Evolutionary conservation across 37 sponge, comb jelly and placozoan species (phyloP).

Genomic region (Chondrosia reniformis): DNA sequence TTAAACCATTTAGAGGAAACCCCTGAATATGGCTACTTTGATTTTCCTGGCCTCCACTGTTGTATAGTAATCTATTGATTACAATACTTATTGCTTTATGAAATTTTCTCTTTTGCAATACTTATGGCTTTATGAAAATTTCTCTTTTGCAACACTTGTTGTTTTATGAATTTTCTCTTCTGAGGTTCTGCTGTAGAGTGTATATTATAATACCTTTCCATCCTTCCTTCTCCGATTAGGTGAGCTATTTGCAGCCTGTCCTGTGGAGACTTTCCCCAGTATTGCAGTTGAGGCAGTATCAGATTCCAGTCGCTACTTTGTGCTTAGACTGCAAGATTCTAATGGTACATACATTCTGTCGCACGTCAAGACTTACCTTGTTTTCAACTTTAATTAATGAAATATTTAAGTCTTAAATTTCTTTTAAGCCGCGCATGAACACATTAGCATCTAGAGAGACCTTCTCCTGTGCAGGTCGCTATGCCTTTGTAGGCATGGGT

Average conservation of each 20-base stretch:
- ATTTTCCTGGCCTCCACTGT: too few relatives aligned
- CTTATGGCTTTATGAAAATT: too few relatives aligned
- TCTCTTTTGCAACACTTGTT: too few relatives aligned
- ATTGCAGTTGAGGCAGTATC: constrained; percentile 86
- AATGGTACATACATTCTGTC: constrained; percentile 29
- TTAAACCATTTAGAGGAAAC: too few relatives aligned
- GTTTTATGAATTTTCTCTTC: too few relatives aligned
- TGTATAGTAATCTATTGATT: too few relatives aligned
- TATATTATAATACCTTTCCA: too few relatives aligned
- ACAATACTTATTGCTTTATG: too few relatives aligned
- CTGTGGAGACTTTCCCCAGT: constrained; percentile 85
- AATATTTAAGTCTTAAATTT: neutral
- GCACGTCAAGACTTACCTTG: neutral
- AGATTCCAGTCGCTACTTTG: constrained; percentile 95
- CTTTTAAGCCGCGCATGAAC: neutral
- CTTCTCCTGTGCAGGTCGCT: constrained; percentile 32
- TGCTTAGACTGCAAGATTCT: constrained; percentile 67
- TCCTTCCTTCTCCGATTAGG: constrained; percentile 53
- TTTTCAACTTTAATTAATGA: neutral
- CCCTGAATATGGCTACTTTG: too few relatives aligned
- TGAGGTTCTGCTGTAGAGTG: too few relatives aligned
- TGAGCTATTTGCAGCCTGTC: constrained; percentile 93
- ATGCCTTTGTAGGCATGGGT: constrained; percentile 95
- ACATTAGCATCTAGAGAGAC: too few relatives aligned
- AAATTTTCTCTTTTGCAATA: too few relatives aligned